A percentile compares a stretch with the other conserved stretches of the same genome.
These are phyloP conservation scores for Meta bourneti DNA, from an alignment of 2,888 invertebrate species.

Conservation along the genomic window DNA sequence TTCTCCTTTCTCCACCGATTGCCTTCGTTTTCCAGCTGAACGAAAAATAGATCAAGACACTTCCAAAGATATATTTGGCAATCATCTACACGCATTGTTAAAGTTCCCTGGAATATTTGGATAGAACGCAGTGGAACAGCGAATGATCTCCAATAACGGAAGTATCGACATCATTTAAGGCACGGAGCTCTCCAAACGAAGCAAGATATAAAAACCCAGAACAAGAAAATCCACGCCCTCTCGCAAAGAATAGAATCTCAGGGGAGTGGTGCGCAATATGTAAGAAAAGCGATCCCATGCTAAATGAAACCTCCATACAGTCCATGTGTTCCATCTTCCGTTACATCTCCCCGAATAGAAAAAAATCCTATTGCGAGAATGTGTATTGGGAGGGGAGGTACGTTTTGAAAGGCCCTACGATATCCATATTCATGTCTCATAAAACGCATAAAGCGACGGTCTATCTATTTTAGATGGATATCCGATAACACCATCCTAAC, in stretches of 20 bases:
- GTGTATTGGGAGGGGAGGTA: slow-evolving; percentile 14
- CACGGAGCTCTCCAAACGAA: not conserved
- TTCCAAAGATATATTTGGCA: not conserved
- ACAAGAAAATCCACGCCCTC: not conserved
- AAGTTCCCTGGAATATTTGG: not conserved
- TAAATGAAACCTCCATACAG: slow-evolving; percentile 47
- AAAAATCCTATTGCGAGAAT: slow-evolving; percentile 41
- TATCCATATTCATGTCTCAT: slow-evolving; percentile 72
- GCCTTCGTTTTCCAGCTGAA: not conserved
- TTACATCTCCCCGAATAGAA: slow-evolving; percentile 17
- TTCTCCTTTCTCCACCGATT: not conserved
- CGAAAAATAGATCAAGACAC: not conserved
- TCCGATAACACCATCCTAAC: slow-evolving; percentile 62
- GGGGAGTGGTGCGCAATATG: not conserved
- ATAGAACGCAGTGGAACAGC: not conserved
- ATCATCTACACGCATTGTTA: not conserved
- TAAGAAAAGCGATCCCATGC: slow-evolving; percentile 39
- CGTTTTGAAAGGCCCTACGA: slow-evolving; percentile 54
- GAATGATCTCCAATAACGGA: slow-evolving; percentile 36
- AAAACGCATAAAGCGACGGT: slow-evolving; percentile 43
- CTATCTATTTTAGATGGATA: slow-evolving; percentile 71
- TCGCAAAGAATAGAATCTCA: not conserved
- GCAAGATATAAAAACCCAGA: not conserved
- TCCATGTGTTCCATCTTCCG: slow-evolving; percentile 2
- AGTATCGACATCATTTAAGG: not conserved